phyloP scores from a whole-genome alignment of 1,140 invertebrate genomes.

The Drosophila rufa region DNA sequence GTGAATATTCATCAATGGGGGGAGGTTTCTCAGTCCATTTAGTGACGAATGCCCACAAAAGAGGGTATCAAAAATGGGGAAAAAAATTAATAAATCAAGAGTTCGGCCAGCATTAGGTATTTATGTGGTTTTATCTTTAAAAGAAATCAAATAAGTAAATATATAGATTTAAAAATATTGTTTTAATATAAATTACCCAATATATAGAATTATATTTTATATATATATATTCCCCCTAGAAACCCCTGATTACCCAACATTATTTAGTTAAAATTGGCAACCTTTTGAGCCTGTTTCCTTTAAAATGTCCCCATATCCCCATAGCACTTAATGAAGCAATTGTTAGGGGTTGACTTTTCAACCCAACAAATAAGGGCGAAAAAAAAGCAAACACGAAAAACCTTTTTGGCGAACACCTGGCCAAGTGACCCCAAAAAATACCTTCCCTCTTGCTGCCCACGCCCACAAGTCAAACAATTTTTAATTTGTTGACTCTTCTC shows the following conservation, averaged over 20 bases:
- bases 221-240: no score
- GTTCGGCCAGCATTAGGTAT: no score
- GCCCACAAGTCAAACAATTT: constrained; percentile 51
- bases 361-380: background rate
- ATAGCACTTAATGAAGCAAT: constrained; percentile 61
- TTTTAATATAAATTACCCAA: no score
- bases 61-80: no score
- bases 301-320: constrained; percentile 16
- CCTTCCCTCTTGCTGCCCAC: constrained; percentile 2
- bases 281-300: background rate
- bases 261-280: constrained; percentile 13
- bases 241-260: background rate
- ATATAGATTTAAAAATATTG: no score
- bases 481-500: constrained; percentile 71
- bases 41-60: background rate
- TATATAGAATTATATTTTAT: no score
- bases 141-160: no score
- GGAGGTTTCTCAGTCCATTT: background rate
- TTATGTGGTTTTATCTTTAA: no score
- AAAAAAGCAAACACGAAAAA: constrained; percentile 40
- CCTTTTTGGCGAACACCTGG: constrained; percentile 59
- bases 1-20: constrained; percentile 17
- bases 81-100: background rate
- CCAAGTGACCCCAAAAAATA: constrained; percentile 42
- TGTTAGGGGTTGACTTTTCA: constrained; percentile 48